phyloP scores from a whole-genome alignment of 2,888 invertebrate genomes.

The Caenorhabditis uteleia region DNA sequence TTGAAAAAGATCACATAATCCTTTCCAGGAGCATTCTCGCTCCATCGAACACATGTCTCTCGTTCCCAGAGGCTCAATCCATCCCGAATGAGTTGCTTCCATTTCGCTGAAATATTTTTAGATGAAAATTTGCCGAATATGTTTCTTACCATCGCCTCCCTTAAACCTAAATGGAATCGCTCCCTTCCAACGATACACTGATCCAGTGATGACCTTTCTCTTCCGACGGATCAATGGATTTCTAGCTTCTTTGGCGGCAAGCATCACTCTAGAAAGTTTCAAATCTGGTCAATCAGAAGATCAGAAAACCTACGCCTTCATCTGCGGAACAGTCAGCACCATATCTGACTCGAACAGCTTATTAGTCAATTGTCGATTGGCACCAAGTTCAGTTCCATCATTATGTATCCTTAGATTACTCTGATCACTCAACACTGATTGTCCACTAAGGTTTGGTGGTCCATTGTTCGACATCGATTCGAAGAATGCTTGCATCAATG shows the following conservation, averaged over 20 bases:
- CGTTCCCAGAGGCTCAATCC: constrained; percentile 63
- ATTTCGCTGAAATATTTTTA: constrained; percentile 51
- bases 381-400: constrained; percentile 65
- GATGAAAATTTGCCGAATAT: not conserved
- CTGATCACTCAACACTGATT: constrained; percentile 5
- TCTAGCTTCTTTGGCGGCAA: constrained; percentile 39
- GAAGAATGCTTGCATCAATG: constrained; percentile 62
- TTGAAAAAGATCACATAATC: constrained; percentile 66
- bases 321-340: constrained; percentile 62
- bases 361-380: constrained; percentile 62
- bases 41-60: constrained; percentile 66
- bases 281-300: not conserved
- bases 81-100: constrained; percentile 56
- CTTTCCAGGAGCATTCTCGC: constrained; percentile 58
- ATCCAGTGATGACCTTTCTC: constrained; percentile 62
- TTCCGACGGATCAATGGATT: constrained; percentile 19
- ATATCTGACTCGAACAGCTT: constrained; percentile 67
- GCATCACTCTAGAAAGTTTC: constrained; percentile 30
- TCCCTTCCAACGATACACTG: constrained; percentile 64
- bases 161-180: constrained; percentile 63
- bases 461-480: constrained; percentile 46
- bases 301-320: constrained; percentile 44
- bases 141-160: constrained; percentile 54
- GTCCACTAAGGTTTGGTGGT: not conserved
- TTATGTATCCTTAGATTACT: constrained; percentile 41